Base-by-base conservation (phyloP, 92 coral and sea anemone genomes). In the Zoanthus solanderi region DNA sequence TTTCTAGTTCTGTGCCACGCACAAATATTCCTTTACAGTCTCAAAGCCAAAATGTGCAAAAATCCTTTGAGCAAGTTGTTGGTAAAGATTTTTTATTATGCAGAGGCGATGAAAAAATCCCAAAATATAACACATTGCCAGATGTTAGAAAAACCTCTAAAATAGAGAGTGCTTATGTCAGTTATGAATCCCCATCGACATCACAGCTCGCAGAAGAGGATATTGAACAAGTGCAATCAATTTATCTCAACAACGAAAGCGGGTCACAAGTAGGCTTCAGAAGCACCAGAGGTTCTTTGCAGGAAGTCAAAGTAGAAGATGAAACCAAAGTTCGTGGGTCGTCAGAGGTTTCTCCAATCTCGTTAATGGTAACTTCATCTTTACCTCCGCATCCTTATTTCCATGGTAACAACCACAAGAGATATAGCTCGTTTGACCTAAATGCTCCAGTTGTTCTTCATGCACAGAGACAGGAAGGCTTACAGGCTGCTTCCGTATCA, bases 391-490 rank as follows among this genome's bases (percentile, higher is more conserved):
- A 23, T 63, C 34, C 58, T 63, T 42, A 57, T 80, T 67, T 65
- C 85, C 85, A 80, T 31, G 58, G 58, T 52, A 80, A 80, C 60
- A 31, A 37, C 5, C 9, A 63, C 52, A 16, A 45, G 11, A 79
- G 72, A 13, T 13, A 29, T 54, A 58, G 67, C 42, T 80, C 74
- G 29, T 73, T 80, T 16, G 42, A 63, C 85, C 85, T 80, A n/a
- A 80, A 80, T 48, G 75, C 85, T 4, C 74, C 85, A 1, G 85
- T 80, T 32, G 74, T 80, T 12, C 74, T 80, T 28, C 57, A 80
- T 13, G 42, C 73, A 58, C 85, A 50, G 34, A 31, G 37, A 11
- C 50, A 12, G 15, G 74, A 75, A 7, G 37, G 31, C 46, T 45
- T 32, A 69, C 76, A 46, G 15, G 45, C 29, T 80, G 30, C 47